Evolutionary conservation across 1,140 invertebrate species (phyloP), one percentile per base, ranked within the genome.

Genomic region (Macrotrachela quadricornifera): DNA sequence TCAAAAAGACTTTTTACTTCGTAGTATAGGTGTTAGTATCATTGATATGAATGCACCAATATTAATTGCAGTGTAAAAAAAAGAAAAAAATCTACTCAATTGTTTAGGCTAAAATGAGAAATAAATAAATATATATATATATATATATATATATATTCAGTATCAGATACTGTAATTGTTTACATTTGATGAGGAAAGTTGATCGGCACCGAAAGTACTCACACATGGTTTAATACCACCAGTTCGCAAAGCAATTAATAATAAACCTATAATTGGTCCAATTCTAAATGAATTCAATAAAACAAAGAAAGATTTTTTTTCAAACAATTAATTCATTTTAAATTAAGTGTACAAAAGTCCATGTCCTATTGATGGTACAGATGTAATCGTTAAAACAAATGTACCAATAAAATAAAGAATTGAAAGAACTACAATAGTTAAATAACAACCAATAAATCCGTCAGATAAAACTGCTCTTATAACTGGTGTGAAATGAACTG

Each of bases 141-240:
- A n/a, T n/a, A n/a, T n/a, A n/a, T n/a, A n/a, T n/a, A n/a, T n/a
- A n/a, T n/a, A n/a, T n/a, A n/a, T n/a, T n/a, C n/a, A n/a, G n/a
- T n/a, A n/a, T n/a, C n/a, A n/a, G n/a, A n/a, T 38, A 18, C 18
- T 55, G 41, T 0, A n/a, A 30, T 30, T 30, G 2, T 8, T 4
- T 30, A 30, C 21, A 30, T 8, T 30, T 2, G 21, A 30, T 30
- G 21, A 2, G 8, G 21, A 30, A 4, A 30, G 69, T 71, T 97
- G 91, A 70, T 97, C 91, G 0, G 86, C 91, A 17, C 91, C 92
- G 67, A 96, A 96, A 0, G 90, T 83, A 0, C 85, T 78, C 0
- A 96, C 88, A 64, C 88, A 95, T 0, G 92, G 88, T 64, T 97
- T 97, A 60, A 97, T 96, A 1, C 88, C 92, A 41, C 70, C 70